A percentile compares a stretch with the other conserved stretches of the same genome.
These are phyloP conservation scores for Myotis daubentonii DNA, from an alignment of 2,797 vertebrate species.

Conservation along the genomic window DNA sequence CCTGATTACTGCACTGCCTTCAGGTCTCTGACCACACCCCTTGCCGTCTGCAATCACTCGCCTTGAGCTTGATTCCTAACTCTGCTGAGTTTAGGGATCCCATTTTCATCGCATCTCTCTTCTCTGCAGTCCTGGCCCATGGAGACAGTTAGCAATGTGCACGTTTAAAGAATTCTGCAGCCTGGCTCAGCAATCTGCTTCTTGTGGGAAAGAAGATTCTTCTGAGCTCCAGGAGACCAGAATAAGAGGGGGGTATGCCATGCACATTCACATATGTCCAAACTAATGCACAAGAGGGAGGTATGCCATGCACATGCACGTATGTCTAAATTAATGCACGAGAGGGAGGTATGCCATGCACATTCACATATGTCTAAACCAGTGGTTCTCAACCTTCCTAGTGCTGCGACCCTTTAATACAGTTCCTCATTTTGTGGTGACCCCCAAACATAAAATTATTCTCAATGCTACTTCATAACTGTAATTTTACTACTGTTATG, in stretches of 20 bases:
- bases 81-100: conserved; percentile 18
- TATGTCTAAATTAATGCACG: neutral
- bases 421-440: too few relatives aligned
- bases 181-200: conserved; percentile 34
- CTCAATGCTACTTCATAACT: too few relatives aligned
- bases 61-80: neutral
- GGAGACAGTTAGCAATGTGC: neutral
- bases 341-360: too few relatives aligned
- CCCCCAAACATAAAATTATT: too few relatives aligned
- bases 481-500: too few relatives aligned
- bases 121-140: neutral
- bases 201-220: neutral
- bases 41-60: neutral
- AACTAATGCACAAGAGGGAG: neutral
- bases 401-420: too few relatives aligned
- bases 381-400: too few relatives aligned
- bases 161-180: conserved; percentile 26
- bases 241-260: neutral
- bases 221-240: conserved; percentile 18
- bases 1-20: neutral
- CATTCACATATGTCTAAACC: too few relatives aligned
- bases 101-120: neutral
- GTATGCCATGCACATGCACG: too few relatives aligned
- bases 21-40: neutral
- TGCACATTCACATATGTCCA: neutral